A percentile compares a stretch with the other conserved stretches of the same genome.
These are phyloP conservation scores for Anoplolepis gracilipes DNA, from an alignment of 1,140 invertebrate genomes.

Conservation along the genomic window DNA sequence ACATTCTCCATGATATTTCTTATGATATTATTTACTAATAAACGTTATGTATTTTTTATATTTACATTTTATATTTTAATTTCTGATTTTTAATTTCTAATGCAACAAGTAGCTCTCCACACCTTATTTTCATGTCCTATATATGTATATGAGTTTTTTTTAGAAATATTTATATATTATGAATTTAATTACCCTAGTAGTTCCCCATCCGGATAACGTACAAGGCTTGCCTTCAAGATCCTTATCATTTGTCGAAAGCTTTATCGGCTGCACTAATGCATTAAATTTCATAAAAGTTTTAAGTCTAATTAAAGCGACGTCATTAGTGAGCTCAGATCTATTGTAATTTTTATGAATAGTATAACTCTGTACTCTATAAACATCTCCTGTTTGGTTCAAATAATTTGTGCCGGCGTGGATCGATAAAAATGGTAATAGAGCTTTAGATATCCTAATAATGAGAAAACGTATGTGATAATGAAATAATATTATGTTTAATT, in stretches of 20 bases:
- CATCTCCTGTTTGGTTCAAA: not conserved
- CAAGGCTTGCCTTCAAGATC: not conserved
- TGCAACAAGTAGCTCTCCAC: no score
- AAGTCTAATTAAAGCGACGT: constrained; percentile 82
- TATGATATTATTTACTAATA: no score
- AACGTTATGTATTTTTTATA: no score
- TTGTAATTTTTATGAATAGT: constrained; percentile 75
- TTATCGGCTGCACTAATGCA: constrained; percentile 68
- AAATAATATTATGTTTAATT: not conserved
- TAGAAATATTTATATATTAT: not conserved
- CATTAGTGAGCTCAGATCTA: constrained; percentile 72
- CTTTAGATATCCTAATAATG: not conserved
- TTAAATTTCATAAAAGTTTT: constrained; percentile 61
- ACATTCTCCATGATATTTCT: no score
- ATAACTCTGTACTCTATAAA: constrained; percentile 66
- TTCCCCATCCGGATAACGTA: constrained; percentile 83
- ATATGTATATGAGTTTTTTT: not conserved
- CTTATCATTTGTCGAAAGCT: not conserved
- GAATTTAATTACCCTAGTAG: constrained; percentile 2
- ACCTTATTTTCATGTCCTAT: no score
- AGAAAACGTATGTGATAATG: not conserved
- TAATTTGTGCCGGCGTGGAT: constrained; percentile 51
- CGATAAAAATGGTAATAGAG: not conserved
- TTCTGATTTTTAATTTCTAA: no score
- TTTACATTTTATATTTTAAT: no score